Percentiles rank a stretch among this genome's conserved stretches.
Conservation (phyloP, 2,888 invertebrate species). For the Lasioglossum villosulum region DNA sequence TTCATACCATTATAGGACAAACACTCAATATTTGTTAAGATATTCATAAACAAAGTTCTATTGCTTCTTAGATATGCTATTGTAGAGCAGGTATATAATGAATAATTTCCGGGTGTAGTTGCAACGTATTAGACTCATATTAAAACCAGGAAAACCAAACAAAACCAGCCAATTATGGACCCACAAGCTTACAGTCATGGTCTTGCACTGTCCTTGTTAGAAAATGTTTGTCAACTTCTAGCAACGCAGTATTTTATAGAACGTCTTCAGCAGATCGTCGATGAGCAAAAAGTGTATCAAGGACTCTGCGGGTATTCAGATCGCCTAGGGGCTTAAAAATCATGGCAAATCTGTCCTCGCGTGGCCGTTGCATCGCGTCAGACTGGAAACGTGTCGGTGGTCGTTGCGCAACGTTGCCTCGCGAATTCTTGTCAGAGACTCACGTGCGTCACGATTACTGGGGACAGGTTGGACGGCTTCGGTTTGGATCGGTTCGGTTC, state of each 20-base stretch:
- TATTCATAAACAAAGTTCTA: too few relatives aligned
- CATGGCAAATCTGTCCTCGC: background rate
- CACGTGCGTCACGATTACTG: slow-evolving; percentile 26
- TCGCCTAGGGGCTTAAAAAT: background rate
- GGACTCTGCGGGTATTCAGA: background rate
- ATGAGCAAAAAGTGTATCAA: background rate
- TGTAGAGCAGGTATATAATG: too few relatives aligned
- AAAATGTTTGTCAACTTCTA: background rate
- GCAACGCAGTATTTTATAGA: background rate
- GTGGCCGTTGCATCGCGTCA: background rate
- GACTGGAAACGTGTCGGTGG: slow-evolving; percentile 4
- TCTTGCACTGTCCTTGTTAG: too few relatives aligned
- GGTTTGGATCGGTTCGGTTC: slow-evolving; percentile 18
- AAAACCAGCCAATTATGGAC: too few relatives aligned
- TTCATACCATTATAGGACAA: too few relatives aligned
- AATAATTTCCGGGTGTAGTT: too few relatives aligned
- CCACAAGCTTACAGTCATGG: too few relatives aligned
- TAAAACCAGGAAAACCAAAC: too few relatives aligned
- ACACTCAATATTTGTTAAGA: too few relatives aligned
- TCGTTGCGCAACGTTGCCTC: slow-evolving; percentile 1
- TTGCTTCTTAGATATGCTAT: too few relatives aligned
- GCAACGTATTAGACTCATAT: too few relatives aligned
- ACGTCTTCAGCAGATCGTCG: background rate
- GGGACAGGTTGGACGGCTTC: slow-evolving; percentile 36
- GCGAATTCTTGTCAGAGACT: slow-evolving; percentile 41